phyloP scores from a whole-genome alignment of 2,888 invertebrate genomes.

The Parnassius smintheus region DNA sequence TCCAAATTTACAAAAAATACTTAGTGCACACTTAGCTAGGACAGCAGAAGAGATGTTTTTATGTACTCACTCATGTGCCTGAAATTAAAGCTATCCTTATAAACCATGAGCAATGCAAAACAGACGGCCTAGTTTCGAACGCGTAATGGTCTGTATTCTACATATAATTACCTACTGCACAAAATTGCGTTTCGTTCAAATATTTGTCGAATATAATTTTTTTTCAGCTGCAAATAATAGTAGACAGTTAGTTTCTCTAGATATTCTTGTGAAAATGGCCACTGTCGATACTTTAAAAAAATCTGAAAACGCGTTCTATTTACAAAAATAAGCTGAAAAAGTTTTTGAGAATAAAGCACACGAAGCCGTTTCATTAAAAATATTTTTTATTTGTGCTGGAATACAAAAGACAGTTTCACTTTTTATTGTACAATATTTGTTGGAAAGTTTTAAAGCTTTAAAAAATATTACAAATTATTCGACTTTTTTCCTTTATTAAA shows the following conservation, averaged over 20 bases:
- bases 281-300: neutral
- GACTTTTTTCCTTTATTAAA: neutral
- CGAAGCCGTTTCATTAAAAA: neutral
- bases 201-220: neutral
- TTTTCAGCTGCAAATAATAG: neutral
- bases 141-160: conserved; percentile 45
- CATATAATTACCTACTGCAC: conserved; percentile 33
- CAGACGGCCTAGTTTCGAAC: conserved; percentile 45
- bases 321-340: neutral
- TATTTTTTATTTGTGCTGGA: neutral
- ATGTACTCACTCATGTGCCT: neutral
- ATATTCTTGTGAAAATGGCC: neutral
- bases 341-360: neutral
- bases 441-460: no score
- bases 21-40: no score
- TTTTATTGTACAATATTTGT: no score
- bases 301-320: neutral
- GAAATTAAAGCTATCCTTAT: neutral
- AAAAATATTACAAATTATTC: neutral
- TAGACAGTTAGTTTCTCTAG: neutral
- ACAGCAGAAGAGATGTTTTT: no score
- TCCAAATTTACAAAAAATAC: no score
- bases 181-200: conserved; percentile 11
- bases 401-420: neutral
- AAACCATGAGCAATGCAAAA: conserved; percentile 24